Conservation (phyloP, 2,113 vertebrate genomes). For the Choloepus hoffmanni region DNA sequence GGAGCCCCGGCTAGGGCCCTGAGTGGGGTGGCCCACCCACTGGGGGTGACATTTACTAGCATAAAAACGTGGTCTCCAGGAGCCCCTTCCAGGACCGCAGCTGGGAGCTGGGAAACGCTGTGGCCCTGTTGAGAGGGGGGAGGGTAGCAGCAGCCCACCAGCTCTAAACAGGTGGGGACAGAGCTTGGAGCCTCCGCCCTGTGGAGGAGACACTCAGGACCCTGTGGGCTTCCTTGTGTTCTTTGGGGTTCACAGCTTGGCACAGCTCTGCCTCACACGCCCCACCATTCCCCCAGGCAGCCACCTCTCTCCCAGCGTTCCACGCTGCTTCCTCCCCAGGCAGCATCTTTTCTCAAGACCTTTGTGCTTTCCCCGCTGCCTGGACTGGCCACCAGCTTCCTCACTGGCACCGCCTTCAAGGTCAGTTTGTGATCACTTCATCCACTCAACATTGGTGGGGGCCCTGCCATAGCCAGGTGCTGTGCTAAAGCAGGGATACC, state of each 20-base stretch:
- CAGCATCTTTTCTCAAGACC: not conserved
- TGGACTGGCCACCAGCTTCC: not conserved
- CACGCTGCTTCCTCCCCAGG: not conserved
- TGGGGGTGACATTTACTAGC: slow-evolving; percentile 54
- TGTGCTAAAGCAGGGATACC: not conserved
- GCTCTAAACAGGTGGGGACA: not conserved
- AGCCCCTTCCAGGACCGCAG: not conserved
- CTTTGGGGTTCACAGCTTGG: not conserved
- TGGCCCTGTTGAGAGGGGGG: not conserved
- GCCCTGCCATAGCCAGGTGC: fast-evolving
- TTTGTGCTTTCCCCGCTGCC: not conserved
- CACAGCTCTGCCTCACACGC: not conserved
- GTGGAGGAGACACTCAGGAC: not conserved
- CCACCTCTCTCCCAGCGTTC: not conserved
- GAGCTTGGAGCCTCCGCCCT: not conserved
- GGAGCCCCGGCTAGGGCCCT: not conserved
- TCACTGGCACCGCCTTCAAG: not conserved
- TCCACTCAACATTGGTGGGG: no score
- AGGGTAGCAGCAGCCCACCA: not conserved
- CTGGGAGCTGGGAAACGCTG: not conserved
- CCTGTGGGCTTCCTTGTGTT: not conserved
- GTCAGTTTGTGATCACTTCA: not conserved
- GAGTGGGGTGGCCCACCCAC: not conserved
- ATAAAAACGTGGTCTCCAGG: slow-evolving; percentile 60
- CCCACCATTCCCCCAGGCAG: not conserved